Conservation (phyloP, 2,797 vertebrate genomes). For the Manis crassicaudata region DNA sequence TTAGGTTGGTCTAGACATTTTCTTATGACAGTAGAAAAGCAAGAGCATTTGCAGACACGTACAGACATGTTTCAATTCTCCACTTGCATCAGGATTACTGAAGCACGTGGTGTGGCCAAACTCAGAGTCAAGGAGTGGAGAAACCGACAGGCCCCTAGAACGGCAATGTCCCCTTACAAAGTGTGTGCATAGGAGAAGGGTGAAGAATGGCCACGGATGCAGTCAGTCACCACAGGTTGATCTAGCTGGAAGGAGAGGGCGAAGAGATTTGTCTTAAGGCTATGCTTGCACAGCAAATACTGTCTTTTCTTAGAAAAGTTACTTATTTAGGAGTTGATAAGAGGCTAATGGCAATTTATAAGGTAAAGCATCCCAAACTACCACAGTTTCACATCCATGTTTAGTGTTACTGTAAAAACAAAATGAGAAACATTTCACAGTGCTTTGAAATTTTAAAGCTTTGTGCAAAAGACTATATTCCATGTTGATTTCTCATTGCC, state of each 20-base stretch:
- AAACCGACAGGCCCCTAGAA: not conserved
- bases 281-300: not conserved
- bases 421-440: slow-evolving; percentile 14
- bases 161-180: not conserved
- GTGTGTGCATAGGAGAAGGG: not conserved
- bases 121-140: not conserved
- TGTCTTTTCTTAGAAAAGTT: slow-evolving; percentile 4
- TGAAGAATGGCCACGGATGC: not conserved
- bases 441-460: not conserved
- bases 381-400: not conserved
- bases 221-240: not conserved
- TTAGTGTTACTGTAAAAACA: not conserved
- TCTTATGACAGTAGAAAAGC: not conserved
- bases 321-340: not conserved
- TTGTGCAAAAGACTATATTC: not conserved
- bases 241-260: not conserved
- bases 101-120: not conserved
- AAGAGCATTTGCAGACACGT: not conserved
- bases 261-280: not conserved
- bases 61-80: not conserved
- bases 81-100: not conserved
- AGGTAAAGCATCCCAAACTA: not conserved
- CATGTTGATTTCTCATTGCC: not conserved
- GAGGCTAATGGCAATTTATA: not conserved
- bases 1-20: not conserved